These are phyloP conservation scores for Brachypterus glaber DNA, from an alignment of 2,888 invertebrate genomes.

Conservation along the genomic window DNA sequence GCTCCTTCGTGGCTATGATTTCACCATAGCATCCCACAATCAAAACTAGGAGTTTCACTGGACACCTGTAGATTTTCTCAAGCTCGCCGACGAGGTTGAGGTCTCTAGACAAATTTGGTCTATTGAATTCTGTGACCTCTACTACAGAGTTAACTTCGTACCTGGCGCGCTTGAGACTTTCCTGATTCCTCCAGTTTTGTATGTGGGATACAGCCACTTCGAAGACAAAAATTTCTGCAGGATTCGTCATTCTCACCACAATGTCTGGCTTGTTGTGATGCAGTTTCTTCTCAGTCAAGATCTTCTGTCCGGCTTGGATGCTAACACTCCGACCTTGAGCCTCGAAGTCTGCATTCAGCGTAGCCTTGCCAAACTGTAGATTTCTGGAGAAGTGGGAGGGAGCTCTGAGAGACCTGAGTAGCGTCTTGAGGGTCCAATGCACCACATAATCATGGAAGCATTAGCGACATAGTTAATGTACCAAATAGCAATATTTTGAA, in stretches of 20 bases:
- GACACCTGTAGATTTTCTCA: slow-evolving; percentile 9
- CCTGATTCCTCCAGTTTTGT: slow-evolving; percentile 9
- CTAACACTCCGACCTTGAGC: slow-evolving; percentile 2
- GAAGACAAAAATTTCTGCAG: slow-evolving; percentile 9
- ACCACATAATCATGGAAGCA: slow-evolving; percentile 22
- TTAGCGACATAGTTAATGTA: slow-evolving; percentile 19
- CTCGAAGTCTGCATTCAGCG: too few species aligned
- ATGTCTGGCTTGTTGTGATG: slow-evolving; percentile 11
- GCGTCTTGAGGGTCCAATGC: slow-evolving; percentile 15
- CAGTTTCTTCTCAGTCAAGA: slow-evolving; percentile 10
- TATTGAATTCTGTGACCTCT: too few species aligned
- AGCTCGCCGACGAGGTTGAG: too few species aligned
- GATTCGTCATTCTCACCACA: slow-evolving; percentile 8
- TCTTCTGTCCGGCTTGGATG: slow-evolving; percentile 8
- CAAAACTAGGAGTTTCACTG: slow-evolving; percentile 6
- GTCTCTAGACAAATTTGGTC: too few species aligned
- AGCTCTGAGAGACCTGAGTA: slow-evolving; percentile 12
- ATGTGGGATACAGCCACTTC: slow-evolving; percentile 14
- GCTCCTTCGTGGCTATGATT: slow-evolving; percentile 13
- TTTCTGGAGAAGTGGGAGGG: slow-evolving; percentile 5
- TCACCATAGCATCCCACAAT: slow-evolving; percentile 8
- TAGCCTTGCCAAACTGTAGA: too few species aligned
- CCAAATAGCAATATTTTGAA: too few species aligned
- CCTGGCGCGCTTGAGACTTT: slow-evolving; percentile 9
- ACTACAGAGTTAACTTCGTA: slow-evolving; percentile 11